Evolutionary conservation across 2,113 vertebrate genomes (phyloP), one percentile per base, ranked within the genome.

Genomic region (Columbina picui): DNA sequence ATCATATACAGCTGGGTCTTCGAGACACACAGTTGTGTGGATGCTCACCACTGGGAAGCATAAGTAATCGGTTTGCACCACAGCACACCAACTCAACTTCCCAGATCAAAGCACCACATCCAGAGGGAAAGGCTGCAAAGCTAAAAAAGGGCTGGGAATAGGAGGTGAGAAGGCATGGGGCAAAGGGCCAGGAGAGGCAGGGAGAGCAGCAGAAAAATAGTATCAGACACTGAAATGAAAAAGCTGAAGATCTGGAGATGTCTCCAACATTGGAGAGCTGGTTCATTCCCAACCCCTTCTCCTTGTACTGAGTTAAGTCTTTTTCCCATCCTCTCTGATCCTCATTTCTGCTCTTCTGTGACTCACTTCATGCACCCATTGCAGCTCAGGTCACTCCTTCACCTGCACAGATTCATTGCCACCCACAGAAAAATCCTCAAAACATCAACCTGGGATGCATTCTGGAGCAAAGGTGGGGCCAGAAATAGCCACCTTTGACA

Each of bases 81-180:
- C 4, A 3, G 60, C 83, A 74, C 29, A 74, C 19, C 43, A 67
- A 49, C 45, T 41, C 3, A 4, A 11, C 63, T 90, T 83, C 41
- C n/a, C 68, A 50, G 57, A 94, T 92, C 64, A 93, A 94, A 96
- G 76, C 19, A 90, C 34, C 47, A 47, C 47, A 75, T 90, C 16
- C 53, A 88, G 26, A 75, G 4, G 30, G 27, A 81, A 87, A 95
- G 38, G 34, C 39, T 83, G 26, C 86, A 49, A 88, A 92, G 39
- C 29, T n/a, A 25, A 79, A 93, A 92, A 65, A 52, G 13, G 11
- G 10, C 57, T 57, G 38, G 77, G 27, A 83, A 79, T 15, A 83
- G 47, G 23, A 93, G 53, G 67, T 65, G 57, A 89, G 84, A 74
- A 93, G 36, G 38, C 26, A 67, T 7, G 6, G 47, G 14, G 39